These are phyloP conservation scores for Prinia subflava DNA, from an alignment of 2,113 vertebrate species.

Conservation along the genomic window DNA sequence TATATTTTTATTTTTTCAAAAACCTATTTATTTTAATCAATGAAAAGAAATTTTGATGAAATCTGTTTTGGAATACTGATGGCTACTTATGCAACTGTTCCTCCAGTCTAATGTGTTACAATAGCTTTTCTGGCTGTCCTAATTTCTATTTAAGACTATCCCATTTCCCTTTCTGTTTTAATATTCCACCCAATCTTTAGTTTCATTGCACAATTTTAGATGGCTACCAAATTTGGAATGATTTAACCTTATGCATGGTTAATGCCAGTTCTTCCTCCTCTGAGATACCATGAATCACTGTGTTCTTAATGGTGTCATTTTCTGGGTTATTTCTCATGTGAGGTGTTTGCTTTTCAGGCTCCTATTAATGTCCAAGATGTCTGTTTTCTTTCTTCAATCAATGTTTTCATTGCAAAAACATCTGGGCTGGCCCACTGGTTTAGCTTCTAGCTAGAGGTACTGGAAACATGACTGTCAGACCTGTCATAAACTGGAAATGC, in stretches of 20 bases:
- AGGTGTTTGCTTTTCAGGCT: not conserved
- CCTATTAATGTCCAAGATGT: not conserved
- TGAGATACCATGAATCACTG: not conserved
- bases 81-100: not conserved
- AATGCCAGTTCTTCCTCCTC: not conserved
- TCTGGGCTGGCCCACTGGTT: not conserved
- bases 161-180: not conserved
- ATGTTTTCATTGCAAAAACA: conserved; percentile 10
- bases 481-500: conserved; percentile 39
- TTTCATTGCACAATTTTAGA: not conserved
- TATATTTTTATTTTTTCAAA: not conserved
- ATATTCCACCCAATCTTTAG: not conserved
- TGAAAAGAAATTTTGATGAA: not conserved
- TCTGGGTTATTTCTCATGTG: not conserved
- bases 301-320: not conserved
- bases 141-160: not conserved
- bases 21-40: not conserved
- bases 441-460: not conserved
- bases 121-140: not conserved
- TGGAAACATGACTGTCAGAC: not conserved
- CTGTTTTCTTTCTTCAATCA: conserved; percentile 26
- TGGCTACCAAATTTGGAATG: not conserved
- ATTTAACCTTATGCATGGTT: not conserved
- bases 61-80: not conserved
- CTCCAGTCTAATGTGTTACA: not conserved